Percentiles rank a stretch among this genome's conserved stretches.
phyloP scores from a whole-genome alignment of 2,797 vertebrate species.

The Acanthurus lineatus region DNA sequence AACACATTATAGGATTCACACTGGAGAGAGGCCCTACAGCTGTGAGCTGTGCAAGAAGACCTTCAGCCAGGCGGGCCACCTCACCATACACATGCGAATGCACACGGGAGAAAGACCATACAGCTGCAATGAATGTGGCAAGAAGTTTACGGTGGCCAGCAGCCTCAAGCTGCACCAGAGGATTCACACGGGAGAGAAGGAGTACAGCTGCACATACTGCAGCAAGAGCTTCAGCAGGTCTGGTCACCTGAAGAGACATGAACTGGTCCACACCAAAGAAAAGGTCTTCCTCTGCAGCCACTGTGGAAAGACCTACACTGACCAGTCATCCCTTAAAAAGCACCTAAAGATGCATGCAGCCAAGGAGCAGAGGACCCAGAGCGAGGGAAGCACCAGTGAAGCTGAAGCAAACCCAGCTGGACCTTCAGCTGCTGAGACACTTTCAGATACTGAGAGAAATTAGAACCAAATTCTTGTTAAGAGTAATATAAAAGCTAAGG shows the following conservation, averaged over 20 bases:
- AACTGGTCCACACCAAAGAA: constrained; percentile 85
- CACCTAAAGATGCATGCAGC: constrained; percentile 78
- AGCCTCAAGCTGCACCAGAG: constrained; percentile 86
- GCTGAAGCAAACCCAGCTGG: not conserved
- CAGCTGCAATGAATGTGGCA: constrained; percentile 81
- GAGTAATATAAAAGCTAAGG: constrained; percentile 7
- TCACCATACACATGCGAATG: constrained; percentile 87
- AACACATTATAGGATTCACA: constrained; percentile 85
- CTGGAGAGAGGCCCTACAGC: constrained; percentile 83
- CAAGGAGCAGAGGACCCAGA: constrained; percentile 45
- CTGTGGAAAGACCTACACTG: constrained; percentile 80
- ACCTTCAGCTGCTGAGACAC: constrained; percentile 16
- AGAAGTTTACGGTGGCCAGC: constrained; percentile 85
- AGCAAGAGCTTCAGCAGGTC: constrained; percentile 84
- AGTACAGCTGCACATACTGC: constrained; percentile 82
- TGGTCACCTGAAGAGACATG: constrained; percentile 84
- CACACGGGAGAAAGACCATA: constrained; percentile 86
- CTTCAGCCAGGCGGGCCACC: constrained; percentile 86
- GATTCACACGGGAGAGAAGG: constrained; percentile 85
- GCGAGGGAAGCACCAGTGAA: constrained; percentile 31
- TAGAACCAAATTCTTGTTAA: constrained; percentile 7
- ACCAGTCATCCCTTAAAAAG: constrained; percentile 80
- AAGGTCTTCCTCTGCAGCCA: constrained; percentile 71
- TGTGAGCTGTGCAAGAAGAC: constrained; percentile 86
- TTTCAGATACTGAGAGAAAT: constrained; percentile 32